phyloP scores from a whole-genome alignment of 2,888 invertebrate genomes.

The Leistus spinibarbis region DNA sequence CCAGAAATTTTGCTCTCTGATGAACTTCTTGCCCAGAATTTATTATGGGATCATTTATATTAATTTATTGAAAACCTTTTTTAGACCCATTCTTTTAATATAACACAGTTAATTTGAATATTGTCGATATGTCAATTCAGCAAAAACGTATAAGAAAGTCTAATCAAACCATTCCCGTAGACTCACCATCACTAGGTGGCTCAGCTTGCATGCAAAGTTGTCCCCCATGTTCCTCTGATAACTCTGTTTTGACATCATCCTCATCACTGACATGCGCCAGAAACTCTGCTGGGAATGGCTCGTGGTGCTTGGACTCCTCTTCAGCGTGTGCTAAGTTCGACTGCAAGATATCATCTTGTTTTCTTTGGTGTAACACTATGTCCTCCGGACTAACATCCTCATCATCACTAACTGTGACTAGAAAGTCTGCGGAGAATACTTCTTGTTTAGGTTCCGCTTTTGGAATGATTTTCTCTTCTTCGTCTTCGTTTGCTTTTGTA shows the following conservation, averaged over 20 bases:
- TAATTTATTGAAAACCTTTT: background rate
- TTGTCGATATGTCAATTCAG: too few relatives aligned
- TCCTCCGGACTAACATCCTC: conserved; percentile 28
- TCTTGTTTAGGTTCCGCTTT: conserved; percentile 36
- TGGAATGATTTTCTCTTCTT: conserved; percentile 22
- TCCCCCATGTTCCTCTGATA: conserved; percentile 2
- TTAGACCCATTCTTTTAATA: background rate
- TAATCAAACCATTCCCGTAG: background rate
- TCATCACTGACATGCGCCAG: conserved; percentile 21
- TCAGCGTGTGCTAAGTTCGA: conserved; percentile 10
- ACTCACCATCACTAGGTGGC: background rate
- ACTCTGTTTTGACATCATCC: conserved; percentile 26
- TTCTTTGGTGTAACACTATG: background rate
- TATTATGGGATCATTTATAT: too few relatives aligned
- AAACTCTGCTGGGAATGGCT: conserved; percentile 18
- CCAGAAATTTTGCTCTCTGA: too few relatives aligned
- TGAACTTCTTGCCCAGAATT: too few relatives aligned
- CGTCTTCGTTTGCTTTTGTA: background rate
- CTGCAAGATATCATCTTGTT: conserved; percentile 11
- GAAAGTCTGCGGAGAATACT: conserved; percentile 17
- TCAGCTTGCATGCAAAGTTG: conserved; percentile 8
- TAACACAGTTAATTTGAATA: too few relatives aligned
- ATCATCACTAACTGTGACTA: conserved; percentile 23
- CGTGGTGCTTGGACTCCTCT: background rate
- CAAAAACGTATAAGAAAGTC: background rate